These are phyloP conservation scores for Pachyuromys duprasi DNA, from an alignment of 2,797 vertebrate species.

Conservation along the genomic window DNA sequence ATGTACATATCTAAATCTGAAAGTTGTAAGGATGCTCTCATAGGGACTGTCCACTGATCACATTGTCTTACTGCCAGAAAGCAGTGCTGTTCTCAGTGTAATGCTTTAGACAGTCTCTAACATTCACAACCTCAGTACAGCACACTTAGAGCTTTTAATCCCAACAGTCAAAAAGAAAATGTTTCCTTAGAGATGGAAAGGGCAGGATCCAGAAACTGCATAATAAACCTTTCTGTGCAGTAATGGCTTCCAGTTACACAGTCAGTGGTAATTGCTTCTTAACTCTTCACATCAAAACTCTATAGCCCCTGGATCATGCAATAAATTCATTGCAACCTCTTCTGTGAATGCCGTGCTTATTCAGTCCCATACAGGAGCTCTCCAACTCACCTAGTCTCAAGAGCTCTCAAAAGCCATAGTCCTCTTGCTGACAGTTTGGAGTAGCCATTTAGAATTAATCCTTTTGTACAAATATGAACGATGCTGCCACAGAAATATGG, in stretches of 20 bases:
- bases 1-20: neutral
- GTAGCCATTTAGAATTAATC: neutral
- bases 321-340: too few relatives aligned
- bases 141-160: neutral
- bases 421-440: neutral
- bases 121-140: neutral
- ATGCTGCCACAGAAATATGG: accelerated
- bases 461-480: accelerated
- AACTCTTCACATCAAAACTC: neutral
- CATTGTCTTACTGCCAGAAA: neutral
- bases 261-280: neutral
- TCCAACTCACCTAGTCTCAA: neutral
- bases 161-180: neutral
- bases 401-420: neutral
- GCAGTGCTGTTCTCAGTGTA: neutral
- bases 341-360: neutral
- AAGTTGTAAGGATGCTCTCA: neutral
- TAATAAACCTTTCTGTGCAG: neutral
- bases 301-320: neutral
- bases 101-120: neutral
- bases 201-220: neutral
- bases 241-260: neutral
- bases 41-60: neutral
- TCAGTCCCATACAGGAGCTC: neutral
- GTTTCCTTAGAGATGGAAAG: constrained; percentile 3